phyloP scores from a whole-genome alignment of 2,797 vertebrate species.

The Otus scops region DNA sequence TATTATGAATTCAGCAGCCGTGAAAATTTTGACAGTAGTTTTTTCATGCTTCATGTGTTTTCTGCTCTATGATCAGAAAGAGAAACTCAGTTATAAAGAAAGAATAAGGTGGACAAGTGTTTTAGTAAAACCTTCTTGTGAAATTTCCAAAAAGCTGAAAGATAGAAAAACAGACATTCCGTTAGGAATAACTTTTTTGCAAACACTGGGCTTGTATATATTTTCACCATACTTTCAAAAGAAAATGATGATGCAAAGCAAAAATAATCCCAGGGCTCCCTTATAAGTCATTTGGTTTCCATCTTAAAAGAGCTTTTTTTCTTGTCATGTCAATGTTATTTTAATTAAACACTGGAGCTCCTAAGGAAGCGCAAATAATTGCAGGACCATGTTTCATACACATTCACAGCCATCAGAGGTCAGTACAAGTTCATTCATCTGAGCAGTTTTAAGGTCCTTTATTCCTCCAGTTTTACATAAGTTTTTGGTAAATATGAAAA shows the following conservation, averaged over 20 bases:
- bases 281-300: background rate
- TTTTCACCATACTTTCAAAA: background rate
- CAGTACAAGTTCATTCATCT: background rate
- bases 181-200: background rate
- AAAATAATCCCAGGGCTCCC: background rate
- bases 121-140: background rate
- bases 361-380: background rate
- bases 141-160: background rate
- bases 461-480: background rate
- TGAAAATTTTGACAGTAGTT: background rate
- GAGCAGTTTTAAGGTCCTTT: background rate
- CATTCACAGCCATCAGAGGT: slow-evolving; percentile 28
- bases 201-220: background rate
- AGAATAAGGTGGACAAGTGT: background rate
- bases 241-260: background rate
- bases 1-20: background rate
- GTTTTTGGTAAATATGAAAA: background rate
- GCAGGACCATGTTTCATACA: background rate
- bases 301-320: background rate
- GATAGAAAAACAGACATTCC: background rate
- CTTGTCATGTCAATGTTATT: background rate
- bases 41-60: background rate
- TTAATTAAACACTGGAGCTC: background rate
- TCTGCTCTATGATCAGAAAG: background rate
- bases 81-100: background rate